Conservation (phyloP, 2,888 invertebrate genomes). For the Eupithecia abbreviata region DNA sequence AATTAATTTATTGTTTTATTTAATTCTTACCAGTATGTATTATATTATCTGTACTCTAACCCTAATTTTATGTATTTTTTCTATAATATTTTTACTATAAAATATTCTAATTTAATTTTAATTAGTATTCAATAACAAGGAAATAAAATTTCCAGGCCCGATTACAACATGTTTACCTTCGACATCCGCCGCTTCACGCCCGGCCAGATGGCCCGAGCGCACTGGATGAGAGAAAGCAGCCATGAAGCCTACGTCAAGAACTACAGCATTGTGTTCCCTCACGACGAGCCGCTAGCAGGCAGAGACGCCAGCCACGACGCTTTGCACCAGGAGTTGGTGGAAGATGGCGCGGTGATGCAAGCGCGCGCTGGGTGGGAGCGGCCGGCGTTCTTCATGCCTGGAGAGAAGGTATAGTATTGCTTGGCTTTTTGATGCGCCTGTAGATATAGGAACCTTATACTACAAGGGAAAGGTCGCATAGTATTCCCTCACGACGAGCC, state of each 20-base stretch:
- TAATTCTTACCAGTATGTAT: too few species aligned
- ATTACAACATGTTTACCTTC: conserved; percentile 92
- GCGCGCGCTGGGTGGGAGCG: conserved; percentile 94
- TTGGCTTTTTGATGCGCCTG: not conserved
- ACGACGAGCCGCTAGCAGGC: conserved; percentile 92
- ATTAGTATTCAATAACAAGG: too few species aligned
- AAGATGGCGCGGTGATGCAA: conserved; percentile 94
- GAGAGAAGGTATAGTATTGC: conserved; percentile 58
- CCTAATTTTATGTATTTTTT: too few species aligned
- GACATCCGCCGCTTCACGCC: conserved; percentile 93
- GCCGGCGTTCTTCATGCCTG: conserved; percentile 90
- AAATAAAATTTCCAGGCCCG: conserved; percentile 63
- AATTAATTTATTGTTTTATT: too few species aligned
- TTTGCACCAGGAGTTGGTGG: conserved; percentile 85
- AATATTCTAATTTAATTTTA: too few species aligned
- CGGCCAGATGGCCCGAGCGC: conserved; percentile 86
- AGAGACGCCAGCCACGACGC: conserved; percentile 83
- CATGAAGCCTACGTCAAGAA: conserved; percentile 96
- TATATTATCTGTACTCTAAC: too few species aligned
- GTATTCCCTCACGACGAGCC: conserved; percentile 94
- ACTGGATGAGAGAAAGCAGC: conserved; percentile 92
- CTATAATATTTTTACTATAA: too few species aligned
- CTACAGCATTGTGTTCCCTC: conserved; percentile 89
- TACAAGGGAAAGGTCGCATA: not conserved
- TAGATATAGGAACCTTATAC: not conserved